These are phyloP conservation scores for Holothuria leucospilota DNA, from an alignment of 53 echinoderm and acorn worm species.

Conservation along the genomic window DNA sequence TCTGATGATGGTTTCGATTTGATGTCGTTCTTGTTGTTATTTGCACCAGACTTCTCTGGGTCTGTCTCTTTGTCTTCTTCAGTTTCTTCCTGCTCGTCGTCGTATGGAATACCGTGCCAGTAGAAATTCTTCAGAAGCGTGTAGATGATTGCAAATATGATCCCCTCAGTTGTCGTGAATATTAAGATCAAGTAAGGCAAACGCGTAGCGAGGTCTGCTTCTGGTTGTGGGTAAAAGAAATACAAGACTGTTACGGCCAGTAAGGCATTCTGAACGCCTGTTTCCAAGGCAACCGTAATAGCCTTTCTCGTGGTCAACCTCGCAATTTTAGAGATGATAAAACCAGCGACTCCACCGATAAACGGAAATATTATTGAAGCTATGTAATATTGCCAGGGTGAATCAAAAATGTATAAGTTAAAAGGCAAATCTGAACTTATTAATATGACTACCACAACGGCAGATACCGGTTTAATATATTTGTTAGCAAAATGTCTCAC, in stretches of 20 bases:
- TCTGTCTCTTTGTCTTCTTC: conserved; percentile 27
- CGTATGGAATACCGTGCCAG: conserved; percentile 57
- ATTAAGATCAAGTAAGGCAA: conserved; percentile 80
- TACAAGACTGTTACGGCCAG: conserved; percentile 83
- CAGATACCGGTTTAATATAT: conserved; percentile 81
- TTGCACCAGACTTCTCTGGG: conserved; percentile 4
- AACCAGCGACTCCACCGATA: conserved; percentile 72
- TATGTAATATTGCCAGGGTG: conserved; percentile 75
- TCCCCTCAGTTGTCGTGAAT: conserved; percentile 77
- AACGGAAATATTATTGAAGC: conserved; percentile 78
- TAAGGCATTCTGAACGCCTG: conserved; percentile 88
- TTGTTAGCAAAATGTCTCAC: conserved; percentile 69
- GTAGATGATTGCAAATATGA: conserved; percentile 62
- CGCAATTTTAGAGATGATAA: conserved; percentile 68
- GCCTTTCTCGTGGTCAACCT: conserved; percentile 63
- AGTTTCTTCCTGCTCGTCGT: conserved; percentile 29
- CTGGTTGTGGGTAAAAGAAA: conserved; percentile 91
- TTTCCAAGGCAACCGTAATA: conserved; percentile 87
- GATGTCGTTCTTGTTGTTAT: not conserved
- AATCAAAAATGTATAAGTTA: conserved; percentile 81
- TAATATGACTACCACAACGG: conserved; percentile 70
- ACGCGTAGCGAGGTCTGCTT: conserved; percentile 81
- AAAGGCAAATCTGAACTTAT: conserved; percentile 75
- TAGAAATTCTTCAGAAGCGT: conserved; percentile 59
- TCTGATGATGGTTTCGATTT: too few species aligned